Conservation (phyloP, 2,888 invertebrate species). For the Nemotelus pantherinus region DNA sequence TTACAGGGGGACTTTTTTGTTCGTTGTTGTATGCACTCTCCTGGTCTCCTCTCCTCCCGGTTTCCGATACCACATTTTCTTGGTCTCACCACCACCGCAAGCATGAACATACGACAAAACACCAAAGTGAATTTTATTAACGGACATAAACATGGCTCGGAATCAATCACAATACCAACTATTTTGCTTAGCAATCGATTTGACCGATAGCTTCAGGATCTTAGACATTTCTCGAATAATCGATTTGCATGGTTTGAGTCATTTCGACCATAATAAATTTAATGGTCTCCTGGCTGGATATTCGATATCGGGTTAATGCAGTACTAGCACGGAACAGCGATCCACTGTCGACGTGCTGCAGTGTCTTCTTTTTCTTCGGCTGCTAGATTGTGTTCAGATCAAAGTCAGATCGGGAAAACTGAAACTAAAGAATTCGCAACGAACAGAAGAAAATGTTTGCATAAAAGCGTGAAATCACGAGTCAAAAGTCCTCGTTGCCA, state of each 20-base stretch:
- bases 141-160: constrained; percentile 37
- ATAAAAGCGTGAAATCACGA: constrained; percentile 41
- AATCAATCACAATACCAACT: constrained; percentile 35
- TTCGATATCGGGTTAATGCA: constrained; percentile 32
- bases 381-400: not conserved
- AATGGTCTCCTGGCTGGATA: constrained; percentile 35
- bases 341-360: not conserved
- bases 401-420: constrained; percentile 1
- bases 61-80: not conserved
- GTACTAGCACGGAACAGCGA: constrained; percentile 27
- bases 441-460: constrained; percentile 46
- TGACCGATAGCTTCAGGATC: constrained; percentile 44
- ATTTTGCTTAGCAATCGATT: constrained; percentile 40
- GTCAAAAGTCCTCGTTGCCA: constrained; percentile 27
- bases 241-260: constrained; percentile 34
- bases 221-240: constrained; percentile 35
- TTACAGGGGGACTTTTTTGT: not conserved
- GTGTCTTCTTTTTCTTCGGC: not conserved
- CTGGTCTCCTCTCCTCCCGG: not conserved
- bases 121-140: constrained; percentile 37
- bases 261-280: constrained; percentile 37
- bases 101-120: not conserved
- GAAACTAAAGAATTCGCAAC: not conserved
- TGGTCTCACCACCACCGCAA: not conserved
- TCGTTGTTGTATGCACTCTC: too few species aligned